Evolutionary conservation across 2,113 vertebrate species (phyloP).

Genomic region (Macquaria australasica): DNA sequence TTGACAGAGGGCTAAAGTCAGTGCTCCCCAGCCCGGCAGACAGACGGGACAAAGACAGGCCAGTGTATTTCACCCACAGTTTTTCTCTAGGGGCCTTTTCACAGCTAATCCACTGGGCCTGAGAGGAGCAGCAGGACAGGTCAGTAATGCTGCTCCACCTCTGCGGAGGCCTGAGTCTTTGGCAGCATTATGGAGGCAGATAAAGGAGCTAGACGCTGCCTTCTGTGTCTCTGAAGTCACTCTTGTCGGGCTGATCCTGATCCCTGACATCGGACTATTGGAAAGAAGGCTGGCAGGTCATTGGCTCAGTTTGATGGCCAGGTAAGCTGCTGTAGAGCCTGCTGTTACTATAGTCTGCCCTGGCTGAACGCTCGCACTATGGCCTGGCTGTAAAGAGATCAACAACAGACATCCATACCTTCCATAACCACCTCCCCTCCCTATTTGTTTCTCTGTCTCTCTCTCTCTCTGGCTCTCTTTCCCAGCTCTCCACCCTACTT

Average conservation of each 20-base stretch:
- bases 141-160: slow-evolving; percentile 80
- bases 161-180: slow-evolving; percentile 73
- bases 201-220: slow-evolving; percentile 78
- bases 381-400: slow-evolving; percentile 56
- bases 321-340: slow-evolving; percentile 74
- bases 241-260: slow-evolving; percentile 73
- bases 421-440: slow-evolving; percentile 14
- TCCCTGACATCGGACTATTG: slow-evolving; percentile 71
- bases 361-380: slow-evolving; percentile 41
- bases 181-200: slow-evolving; percentile 76
- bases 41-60: slow-evolving; percentile 80
- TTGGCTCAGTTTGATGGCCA: slow-evolving; percentile 69
- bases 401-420: slow-evolving; percentile 48
- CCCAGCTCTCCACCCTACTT: slow-evolving; percentile 29
- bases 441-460: not conserved
- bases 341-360: slow-evolving; percentile 52
- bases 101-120: slow-evolving; percentile 79
- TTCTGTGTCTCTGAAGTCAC: slow-evolving; percentile 76
- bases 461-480: not conserved
- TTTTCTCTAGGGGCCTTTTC: slow-evolving; percentile 82
- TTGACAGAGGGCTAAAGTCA: slow-evolving; percentile 82
- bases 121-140: slow-evolving; percentile 81
- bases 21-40: slow-evolving; percentile 71
- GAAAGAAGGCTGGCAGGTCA: slow-evolving; percentile 64
- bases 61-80: slow-evolving; percentile 76